Base-by-base conservation (phyloP, 2,113 vertebrate species). In the Grammomys dolichurus region DNA sequence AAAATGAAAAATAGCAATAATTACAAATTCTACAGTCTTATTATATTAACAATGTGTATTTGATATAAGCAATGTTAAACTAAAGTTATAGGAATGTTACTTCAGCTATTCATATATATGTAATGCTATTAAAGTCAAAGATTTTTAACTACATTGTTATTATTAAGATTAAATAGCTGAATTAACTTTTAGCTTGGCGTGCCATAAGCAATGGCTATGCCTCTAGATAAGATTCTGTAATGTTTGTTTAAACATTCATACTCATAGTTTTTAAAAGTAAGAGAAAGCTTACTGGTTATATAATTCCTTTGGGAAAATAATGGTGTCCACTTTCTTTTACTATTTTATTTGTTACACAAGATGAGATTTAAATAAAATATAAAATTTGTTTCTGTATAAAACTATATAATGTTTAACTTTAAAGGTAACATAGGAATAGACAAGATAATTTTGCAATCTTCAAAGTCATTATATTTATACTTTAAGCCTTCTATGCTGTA, bases 1-100 rank as follows among this genome's bases (percentile, higher is more conserved):
- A 98, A 98, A 98, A 93, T 98, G 97, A 98, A 98, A 98, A 98
- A 98, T 98, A 98, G 94, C 85, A 98, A 98, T 98, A 97, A 98
- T 98, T 98, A 98, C 77, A 98, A 98, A 98, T 94, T 98, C 96
- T 98, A 98, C 95, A 97, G 96, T 96, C 96, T 97, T 97, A 97
- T 97, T 98, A 98, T 56, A 97, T 97, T 98, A 97, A 97, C 98
- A 99, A 97, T 98, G 96, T 95, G 95, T 98, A 98, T 97, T 96
- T 97, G 94, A 97, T 98, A 97, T 98, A 98, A 98, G 94, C 96
- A 97, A 97, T 96, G 98, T 98, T 98, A 98, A 98, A 98, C 98
- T 98, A 98, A 98, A 98, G 98, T 98, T 98, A 98, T 97, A 98
- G 85, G 92, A 97, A 98, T 98, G 97, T 97, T 98, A 98, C 80